A percentile compares a stretch with the other conserved stretches of the same genome.
These are phyloP conservation scores for Taphrorychus bicolor DNA, from an alignment of 2,888 invertebrate species.

Conservation along the genomic window DNA sequence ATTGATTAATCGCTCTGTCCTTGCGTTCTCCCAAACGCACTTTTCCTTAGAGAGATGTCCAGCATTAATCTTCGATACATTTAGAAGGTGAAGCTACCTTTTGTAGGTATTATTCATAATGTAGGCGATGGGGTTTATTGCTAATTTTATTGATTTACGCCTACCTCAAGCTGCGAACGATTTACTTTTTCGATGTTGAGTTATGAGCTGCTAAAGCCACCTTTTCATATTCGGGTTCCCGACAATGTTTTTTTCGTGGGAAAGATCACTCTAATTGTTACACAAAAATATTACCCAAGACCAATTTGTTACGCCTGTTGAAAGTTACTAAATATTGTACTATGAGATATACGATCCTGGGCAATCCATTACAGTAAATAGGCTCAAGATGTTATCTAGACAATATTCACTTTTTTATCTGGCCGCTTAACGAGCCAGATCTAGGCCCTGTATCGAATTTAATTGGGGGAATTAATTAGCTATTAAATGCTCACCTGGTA, in stretches of 20 bases:
- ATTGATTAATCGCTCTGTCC: neutral
- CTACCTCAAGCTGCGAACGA: neutral
- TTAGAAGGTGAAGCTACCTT: neutral
- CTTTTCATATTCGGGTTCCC: neutral
- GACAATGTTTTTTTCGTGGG: neutral
- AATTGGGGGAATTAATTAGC: conserved; percentile 1
- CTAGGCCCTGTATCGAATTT: conserved; percentile 1
- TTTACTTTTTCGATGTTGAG: too few species aligned
- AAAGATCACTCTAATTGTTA: neutral
- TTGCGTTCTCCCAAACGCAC: neutral
- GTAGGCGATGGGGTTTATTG: neutral
- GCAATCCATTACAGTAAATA: conserved; percentile 5
- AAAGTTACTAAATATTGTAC: neutral
- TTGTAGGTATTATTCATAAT: neutral
- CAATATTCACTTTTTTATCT: conserved; percentile 4
- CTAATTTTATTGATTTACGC: neutral
- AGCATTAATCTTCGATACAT: neutral
- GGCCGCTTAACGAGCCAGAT: conserved; percentile 7
- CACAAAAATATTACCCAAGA: neutral
- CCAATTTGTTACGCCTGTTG: conserved; percentile 4
- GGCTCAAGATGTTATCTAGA: conserved; percentile 2
- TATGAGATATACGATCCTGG: neutral
- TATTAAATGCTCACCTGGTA: neutral
- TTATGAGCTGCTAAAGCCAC: neutral
- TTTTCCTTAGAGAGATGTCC: neutral